Percentiles rank a stretch among this genome's conserved stretches.
phyloP scores from a whole-genome alignment of 2,888 invertebrate genomes.

The Dorcus hopei region DNA sequence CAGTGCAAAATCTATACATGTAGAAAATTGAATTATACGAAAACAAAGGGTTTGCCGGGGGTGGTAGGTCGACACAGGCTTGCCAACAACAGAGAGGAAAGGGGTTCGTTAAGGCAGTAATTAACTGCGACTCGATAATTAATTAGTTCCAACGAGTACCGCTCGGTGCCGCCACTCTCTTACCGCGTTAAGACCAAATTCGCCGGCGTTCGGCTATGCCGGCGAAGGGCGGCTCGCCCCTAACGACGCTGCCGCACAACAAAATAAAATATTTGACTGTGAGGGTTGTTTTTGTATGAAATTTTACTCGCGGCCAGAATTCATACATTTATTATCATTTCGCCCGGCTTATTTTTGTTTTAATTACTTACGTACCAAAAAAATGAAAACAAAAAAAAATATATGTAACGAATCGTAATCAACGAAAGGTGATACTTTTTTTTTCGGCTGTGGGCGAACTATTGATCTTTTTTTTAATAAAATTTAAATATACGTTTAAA shows the following conservation, averaged over 20 bases:
- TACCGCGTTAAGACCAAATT: constrained; percentile 27
- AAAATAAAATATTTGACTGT: constrained; percentile 31
- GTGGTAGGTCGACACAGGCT: constrained; percentile 33
- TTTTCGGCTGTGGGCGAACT: no score
- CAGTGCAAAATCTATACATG: constrained; percentile 34
- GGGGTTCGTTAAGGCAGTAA: constrained; percentile 46
- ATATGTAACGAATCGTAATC: no score
- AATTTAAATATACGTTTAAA: no score
- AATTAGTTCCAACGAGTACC: constrained; percentile 49
- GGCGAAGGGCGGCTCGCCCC: constrained; percentile 13
- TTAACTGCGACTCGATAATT: constrained; percentile 50
- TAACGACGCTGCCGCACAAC: constrained; percentile 22
- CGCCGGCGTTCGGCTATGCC: constrained; percentile 22
- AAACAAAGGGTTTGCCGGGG: constrained; percentile 39
- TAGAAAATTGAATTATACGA: constrained; percentile 47
- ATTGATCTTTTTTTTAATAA: no score
- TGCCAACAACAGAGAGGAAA: constrained; percentile 33
- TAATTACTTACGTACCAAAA: no score
- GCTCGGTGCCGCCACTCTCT: constrained; percentile 40
- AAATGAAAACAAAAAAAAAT: no score
- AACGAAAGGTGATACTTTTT: no score
- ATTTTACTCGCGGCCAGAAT: no score
- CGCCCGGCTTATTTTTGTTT: no score
- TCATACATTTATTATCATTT: no score
- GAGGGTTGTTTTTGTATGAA: constrained; percentile 26